phyloP scores from a whole-genome alignment of 2,113 vertebrate species.

The Etia nguti region DNA sequence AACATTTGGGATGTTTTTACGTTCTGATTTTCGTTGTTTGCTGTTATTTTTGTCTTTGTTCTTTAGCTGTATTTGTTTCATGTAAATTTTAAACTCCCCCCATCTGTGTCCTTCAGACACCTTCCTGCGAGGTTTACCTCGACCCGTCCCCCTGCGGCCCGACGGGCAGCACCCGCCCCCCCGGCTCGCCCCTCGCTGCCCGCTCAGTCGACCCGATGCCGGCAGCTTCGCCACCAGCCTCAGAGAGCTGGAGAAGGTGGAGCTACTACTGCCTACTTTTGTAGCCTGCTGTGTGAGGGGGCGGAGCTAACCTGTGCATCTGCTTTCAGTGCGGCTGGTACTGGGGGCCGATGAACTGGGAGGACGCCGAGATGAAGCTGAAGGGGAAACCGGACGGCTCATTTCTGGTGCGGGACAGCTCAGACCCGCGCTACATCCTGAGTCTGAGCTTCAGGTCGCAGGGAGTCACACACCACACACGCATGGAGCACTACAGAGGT shows the following conservation, averaged over 20 bases:
- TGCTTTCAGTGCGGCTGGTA: slow-evolving; percentile 84
- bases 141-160: slow-evolving; percentile 59
- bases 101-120: slow-evolving; percentile 68
- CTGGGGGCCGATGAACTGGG: slow-evolving; percentile 89
- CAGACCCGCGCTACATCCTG: slow-evolving; percentile 93
- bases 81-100: rapidly evolving
- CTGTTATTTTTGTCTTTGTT: not conserved
- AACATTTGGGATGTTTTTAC: not conserved
- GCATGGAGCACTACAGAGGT: slow-evolving; percentile 72
- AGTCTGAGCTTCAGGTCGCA: slow-evolving; percentile 97
- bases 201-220: slow-evolving; percentile 77
- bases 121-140: slow-evolving; percentile 73
- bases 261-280: not conserved
- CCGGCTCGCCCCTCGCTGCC: slow-evolving; percentile 69
- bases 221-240: slow-evolving; percentile 90
- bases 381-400: slow-evolving; percentile 94
- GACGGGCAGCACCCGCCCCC: slow-evolving; percentile 62
- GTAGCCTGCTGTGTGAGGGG: not conserved
- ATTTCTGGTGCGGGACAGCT: slow-evolving; percentile 95
- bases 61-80: not conserved
- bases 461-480: slow-evolving; percentile 77
- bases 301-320: not conserved
- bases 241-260: slow-evolving; percentile 87
- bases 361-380: slow-evolving; percentile 93
- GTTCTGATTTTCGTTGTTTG: not conserved